Percentiles rank a stretch among this genome's conserved stretches.
phyloP scores from a whole-genome alignment of 2,888 invertebrate species.

The Sarcophaga rosellei region DNA sequence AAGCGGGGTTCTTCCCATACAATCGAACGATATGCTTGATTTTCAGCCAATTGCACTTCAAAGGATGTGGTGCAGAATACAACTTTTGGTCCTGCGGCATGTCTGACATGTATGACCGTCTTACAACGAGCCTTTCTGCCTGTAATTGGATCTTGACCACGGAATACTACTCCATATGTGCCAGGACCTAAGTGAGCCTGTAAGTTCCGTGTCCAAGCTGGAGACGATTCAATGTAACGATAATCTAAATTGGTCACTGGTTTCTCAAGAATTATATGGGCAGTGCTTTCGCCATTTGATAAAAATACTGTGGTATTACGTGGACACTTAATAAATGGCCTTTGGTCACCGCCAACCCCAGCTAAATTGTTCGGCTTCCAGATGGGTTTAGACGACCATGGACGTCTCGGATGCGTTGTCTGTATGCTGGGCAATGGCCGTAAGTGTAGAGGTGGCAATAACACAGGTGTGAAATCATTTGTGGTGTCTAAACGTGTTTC shows the following conservation, averaged over 20 bases:
- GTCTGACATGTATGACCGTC: slow-evolving; percentile 84
- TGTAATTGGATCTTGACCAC: slow-evolving; percentile 83
- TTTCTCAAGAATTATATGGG: slow-evolving; percentile 81
- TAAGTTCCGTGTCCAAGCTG: slow-evolving; percentile 85
- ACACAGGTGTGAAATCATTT: slow-evolving; percentile 52
- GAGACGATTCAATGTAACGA: slow-evolving; percentile 84
- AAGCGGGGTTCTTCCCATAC: slow-evolving; percentile 87
- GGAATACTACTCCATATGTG: slow-evolving; percentile 84
- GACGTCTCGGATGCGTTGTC: slow-evolving; percentile 14
- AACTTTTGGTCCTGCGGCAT: slow-evolving; percentile 83
- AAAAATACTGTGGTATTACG: slow-evolving; percentile 84
- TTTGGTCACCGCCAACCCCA: slow-evolving; percentile 73
- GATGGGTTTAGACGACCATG: slow-evolving; percentile 31
- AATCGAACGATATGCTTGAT: slow-evolving; percentile 83
- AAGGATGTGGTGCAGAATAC: slow-evolving; percentile 85
- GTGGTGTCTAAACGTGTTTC: slow-evolving; percentile 30
- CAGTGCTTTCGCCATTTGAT: slow-evolving; percentile 78
- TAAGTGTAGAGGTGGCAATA: slow-evolving; percentile 33
- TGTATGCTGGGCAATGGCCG: slow-evolving; percentile 38
- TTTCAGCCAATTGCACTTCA: slow-evolving; percentile 83
- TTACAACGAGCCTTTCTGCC: slow-evolving; percentile 84
- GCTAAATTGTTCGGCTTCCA: slow-evolving; percentile 42
- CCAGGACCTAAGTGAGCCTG: slow-evolving; percentile 84
- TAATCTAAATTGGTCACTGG: slow-evolving; percentile 86
- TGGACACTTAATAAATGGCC: slow-evolving; percentile 86